phyloP scores from a whole-genome alignment of 2,888 invertebrate species.

The Selenia dentaria region DNA sequence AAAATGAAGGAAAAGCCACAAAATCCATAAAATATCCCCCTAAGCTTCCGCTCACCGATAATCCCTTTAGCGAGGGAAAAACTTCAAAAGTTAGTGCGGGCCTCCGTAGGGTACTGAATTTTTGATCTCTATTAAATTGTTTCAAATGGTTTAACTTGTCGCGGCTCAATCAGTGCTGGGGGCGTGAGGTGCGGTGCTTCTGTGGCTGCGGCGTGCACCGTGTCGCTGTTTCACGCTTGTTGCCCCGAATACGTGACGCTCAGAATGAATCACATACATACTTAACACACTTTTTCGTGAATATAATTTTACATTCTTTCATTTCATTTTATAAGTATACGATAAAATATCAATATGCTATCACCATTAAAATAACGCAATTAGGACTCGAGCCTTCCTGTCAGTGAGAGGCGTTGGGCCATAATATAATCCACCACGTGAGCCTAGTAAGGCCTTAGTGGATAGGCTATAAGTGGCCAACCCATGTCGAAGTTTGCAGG shows the following conservation, averaged over 20 bases:
- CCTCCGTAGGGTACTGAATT: conserved; percentile 73
- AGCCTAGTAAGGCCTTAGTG: too few relatives aligned
- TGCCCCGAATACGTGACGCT: conserved; percentile 63
- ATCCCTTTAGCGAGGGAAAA: conserved; percentile 83
- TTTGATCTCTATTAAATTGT: conserved; percentile 85
- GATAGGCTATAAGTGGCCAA: too few relatives aligned
- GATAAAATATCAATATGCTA: too few relatives aligned
- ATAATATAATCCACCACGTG: too few relatives aligned
- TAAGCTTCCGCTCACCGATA: conserved; percentile 75
- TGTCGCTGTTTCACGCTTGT: conserved; percentile 59
- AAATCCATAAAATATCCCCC: conserved; percentile 76
- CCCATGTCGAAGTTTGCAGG: too few relatives aligned
- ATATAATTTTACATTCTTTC: too few relatives aligned
- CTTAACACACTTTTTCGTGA: neutral
- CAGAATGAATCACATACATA: conserved; percentile 26
- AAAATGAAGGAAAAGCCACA: conserved; percentile 65
- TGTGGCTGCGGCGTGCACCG: conserved; percentile 11
- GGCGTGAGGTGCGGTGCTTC: conserved; percentile 44
- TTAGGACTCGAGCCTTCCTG: too few relatives aligned
- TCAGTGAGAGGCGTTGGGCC: too few relatives aligned
- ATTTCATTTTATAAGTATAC: too few relatives aligned
- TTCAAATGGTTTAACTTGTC: conserved; percentile 85
- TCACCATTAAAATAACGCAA: too few relatives aligned
- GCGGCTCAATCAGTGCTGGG: conserved; percentile 80
- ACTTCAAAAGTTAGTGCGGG: conserved; percentile 85